Conservation (phyloP, 1,140 invertebrate genomes). For the Lucilia cuprina region DNA sequence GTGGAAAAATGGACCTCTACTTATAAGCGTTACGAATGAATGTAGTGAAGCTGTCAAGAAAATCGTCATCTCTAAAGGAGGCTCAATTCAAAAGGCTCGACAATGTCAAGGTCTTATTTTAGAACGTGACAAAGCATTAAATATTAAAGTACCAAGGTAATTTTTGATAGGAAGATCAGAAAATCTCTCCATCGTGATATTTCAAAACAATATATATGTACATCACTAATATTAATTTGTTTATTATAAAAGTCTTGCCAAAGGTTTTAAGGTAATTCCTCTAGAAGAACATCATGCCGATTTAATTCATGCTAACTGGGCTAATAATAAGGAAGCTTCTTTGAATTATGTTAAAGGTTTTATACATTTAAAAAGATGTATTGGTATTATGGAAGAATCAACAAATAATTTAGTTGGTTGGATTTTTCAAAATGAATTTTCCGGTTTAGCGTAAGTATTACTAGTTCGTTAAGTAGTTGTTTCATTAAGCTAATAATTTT, state of each 20-base stretch:
- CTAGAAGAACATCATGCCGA: conserved; percentile 46
- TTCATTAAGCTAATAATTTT: not conserved
- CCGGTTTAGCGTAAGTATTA: conserved; percentile 48
- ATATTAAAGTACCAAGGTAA: not conserved
- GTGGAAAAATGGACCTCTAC: conserved; percentile 49
- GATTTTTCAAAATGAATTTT: conserved; percentile 58
- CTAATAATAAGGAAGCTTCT: conserved; percentile 56
- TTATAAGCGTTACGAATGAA: conserved; percentile 49
- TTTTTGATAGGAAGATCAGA: too few species aligned
- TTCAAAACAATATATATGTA: too few species aligned
- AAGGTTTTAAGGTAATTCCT: conserved; percentile 47
- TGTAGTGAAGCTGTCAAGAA: conserved; percentile 44
- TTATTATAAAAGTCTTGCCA: conserved; percentile 41
- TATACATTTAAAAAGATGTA: conserved; percentile 46
- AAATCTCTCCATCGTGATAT: too few species aligned
- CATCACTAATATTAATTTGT: not conserved
- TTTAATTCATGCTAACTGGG: conserved; percentile 48
- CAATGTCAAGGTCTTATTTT: conserved; percentile 49
- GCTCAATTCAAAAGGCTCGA: conserved; percentile 42
- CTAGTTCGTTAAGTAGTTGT: not conserved
- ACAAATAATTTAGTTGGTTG: conserved; percentile 49
- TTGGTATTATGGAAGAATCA: conserved; percentile 46
- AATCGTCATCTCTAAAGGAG: conserved; percentile 42
- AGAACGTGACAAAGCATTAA: conserved; percentile 36
- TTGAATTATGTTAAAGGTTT: conserved; percentile 48